Evolutionary conservation across 1,140 invertebrate species (phyloP).

Genomic region (Rhagoletis zephyria): DNA sequence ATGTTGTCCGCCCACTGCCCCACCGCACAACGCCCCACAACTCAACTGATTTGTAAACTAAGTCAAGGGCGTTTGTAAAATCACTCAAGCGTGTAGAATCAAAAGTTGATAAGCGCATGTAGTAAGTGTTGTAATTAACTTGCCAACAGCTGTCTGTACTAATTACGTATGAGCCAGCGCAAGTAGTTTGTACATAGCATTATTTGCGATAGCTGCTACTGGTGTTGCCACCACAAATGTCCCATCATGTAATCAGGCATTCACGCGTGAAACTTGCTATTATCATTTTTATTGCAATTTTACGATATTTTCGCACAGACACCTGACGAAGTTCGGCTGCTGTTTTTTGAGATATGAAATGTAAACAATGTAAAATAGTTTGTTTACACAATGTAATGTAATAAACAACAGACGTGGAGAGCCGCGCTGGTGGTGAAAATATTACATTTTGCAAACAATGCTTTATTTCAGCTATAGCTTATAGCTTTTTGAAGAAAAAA

Average conservation of each 20-base stretch:
- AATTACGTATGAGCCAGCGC: not conserved
- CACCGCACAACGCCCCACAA: not conserved
- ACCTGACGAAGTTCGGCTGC: not conserved
- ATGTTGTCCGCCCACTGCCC: not conserved
- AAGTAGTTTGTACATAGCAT: not conserved
- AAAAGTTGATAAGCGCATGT: constrained; percentile 33
- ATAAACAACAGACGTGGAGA: not conserved
- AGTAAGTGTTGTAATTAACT: constrained; percentile 17
- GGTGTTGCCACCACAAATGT: not conserved
- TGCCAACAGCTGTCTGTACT: constrained; percentile 13
- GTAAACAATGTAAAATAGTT: constrained; percentile 3
- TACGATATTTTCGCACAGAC: not conserved
- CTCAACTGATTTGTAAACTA: not conserved
- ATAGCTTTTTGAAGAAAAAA: not conserved
- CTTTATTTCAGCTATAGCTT: not conserved
- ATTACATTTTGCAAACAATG: not conserved
- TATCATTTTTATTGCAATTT: constrained; percentile 13
- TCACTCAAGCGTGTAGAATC: not conserved
- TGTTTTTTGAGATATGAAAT: not conserved
- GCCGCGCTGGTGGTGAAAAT: not conserved
- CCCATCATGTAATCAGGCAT: not conserved
- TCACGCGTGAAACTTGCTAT: constrained; percentile 12
- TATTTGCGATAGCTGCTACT: not conserved
- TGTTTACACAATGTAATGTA: not conserved
- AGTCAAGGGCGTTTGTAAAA: constrained; percentile 15